Evolutionary conservation across 1,140 invertebrate species (phyloP).

Genomic region (Solenopsis fugax): DNA sequence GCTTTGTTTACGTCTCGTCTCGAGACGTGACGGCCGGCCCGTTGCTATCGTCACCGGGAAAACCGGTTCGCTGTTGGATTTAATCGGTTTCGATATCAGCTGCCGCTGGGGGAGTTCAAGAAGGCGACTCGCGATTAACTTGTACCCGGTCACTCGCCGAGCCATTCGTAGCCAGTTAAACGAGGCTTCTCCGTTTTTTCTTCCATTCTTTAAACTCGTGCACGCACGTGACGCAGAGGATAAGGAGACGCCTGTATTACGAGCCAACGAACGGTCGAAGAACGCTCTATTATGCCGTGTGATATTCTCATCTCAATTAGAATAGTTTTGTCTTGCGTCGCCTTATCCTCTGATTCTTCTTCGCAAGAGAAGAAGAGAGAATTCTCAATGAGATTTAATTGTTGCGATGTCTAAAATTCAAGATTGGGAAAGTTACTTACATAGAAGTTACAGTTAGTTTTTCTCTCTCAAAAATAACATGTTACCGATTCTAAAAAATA

Average conservation of each 20-base stretch:
- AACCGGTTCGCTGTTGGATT: conserved; percentile 83
- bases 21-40: conserved; percentile 38
- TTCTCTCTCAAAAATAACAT: no score
- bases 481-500: no score
- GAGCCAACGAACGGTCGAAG: conserved; percentile 25
- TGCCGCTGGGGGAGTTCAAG: conserved; percentile 79
- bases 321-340: conserved; percentile 41
- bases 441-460: no score
- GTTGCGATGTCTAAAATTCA: background rate
- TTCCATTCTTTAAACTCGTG: conserved; percentile 37
- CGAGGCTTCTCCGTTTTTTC: conserved; percentile 33
- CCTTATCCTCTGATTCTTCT: background rate
- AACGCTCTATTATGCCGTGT: conserved; percentile 51
- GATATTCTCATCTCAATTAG: conserved; percentile 57
- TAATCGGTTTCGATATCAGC: conserved; percentile 81
- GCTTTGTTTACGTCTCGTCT: conserved; percentile 79
- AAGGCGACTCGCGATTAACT: conserved; percentile 78
- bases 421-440: no score
- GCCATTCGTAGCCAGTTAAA: conserved; percentile 67
- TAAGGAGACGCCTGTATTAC: conserved; percentile 41
- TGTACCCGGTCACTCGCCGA: conserved; percentile 48
- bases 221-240: conserved; percentile 62
- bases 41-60: conserved; percentile 72
- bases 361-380: background rate
- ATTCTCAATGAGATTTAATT: background rate